Evolutionary conservation across 2,113 vertebrate genomes (phyloP).

Genomic region (Platycercus adscitus): DNA sequence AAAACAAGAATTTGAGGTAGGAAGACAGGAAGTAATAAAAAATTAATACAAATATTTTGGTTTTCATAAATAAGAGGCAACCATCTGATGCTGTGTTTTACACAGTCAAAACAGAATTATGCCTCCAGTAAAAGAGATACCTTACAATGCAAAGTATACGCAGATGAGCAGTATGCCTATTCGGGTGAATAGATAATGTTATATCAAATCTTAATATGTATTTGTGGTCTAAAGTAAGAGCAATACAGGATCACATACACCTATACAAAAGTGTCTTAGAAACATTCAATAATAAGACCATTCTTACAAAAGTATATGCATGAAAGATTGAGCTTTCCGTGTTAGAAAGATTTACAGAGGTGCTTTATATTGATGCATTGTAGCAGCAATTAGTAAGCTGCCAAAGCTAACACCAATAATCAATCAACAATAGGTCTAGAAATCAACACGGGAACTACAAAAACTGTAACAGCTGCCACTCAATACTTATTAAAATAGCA

Average conservation of each 20-base stretch:
- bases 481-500: not conserved
- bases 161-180: not conserved
- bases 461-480: not conserved
- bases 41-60: not conserved
- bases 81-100: not conserved
- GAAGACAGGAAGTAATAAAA: not conserved
- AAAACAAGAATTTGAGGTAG: not conserved
- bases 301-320: not conserved
- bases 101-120: not conserved
- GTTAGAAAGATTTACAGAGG: not conserved
- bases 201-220: not conserved
- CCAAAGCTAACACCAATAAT: not conserved
- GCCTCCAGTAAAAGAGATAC: not conserved
- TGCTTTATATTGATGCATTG: not conserved
- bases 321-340: not conserved
- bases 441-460: not conserved
- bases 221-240: not conserved
- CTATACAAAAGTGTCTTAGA: not conserved
- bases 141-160: not conserved
- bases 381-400: not conserved
- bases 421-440: not conserved
- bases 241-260: not conserved
- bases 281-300: not conserved
- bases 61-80: not conserved
- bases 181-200: not conserved